Evolutionary conservation across 2,797 vertebrate genomes (phyloP), one percentile per base, ranked within the genome.

Genomic region (Sarcophilus harrisii): DNA sequence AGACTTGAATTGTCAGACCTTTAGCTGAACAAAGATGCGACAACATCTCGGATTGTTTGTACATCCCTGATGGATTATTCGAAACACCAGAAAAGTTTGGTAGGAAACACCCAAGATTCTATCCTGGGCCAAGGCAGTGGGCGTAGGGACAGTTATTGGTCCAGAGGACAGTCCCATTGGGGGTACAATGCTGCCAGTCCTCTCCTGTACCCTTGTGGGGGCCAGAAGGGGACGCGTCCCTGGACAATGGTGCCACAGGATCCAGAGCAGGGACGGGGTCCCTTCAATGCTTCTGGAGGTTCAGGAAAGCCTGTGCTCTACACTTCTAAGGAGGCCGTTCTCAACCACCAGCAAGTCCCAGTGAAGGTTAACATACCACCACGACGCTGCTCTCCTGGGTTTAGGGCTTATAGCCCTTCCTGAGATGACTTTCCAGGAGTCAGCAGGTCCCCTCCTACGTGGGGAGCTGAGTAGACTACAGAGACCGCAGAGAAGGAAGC

Each of bases 381-480:
- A 1, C 89, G 58, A 24, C 52, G 81, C 29, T n/a, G 57, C 10
- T 38, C 24, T 14, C 24, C 57, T 91, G 66, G 73, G 73, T 58
- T 96, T 66, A 57, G 93, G n/a, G 58, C 49, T 93, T 91, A 95
- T 91, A 45, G 16, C 29, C 60, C 11, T 89, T 38, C 87, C 29
- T 93, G 16, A 57, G 29, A 13, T 54, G 54, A 59, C 9, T 93
- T 92, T 52, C 10, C 90, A 24, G 57, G 45, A 58, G 8, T 91
- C 66, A 93, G 62, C 66, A 73, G 66, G 66, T 38, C n/a, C n/a
- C 66, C 66, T 38, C n/a, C n/a, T 21, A 73, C 1, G 1, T 38
- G 66, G 0, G 66, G 66, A 73, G 16, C 32, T 32, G 30, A n/a
- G 10, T 66, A 66, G 62, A 5, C n/a, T 73, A 8, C 66, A 73